Percentiles rank a stretch among this genome's conserved stretches.
phyloP scores from a whole-genome alignment of 1,140 invertebrate species.

The Eriosoma lanigerum region DNA sequence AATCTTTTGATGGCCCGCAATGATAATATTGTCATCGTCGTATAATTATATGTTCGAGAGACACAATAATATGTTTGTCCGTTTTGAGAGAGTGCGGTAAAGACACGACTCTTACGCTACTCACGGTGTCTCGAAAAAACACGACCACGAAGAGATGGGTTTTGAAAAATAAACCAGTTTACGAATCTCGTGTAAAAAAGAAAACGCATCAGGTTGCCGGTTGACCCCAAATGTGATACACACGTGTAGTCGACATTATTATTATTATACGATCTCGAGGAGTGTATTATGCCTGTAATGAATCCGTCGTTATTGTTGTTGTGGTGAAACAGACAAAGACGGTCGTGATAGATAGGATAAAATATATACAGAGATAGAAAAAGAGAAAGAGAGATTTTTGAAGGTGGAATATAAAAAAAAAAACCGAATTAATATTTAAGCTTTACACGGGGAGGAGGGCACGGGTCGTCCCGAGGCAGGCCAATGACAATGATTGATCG shows the following conservation, averaged over 20 bases:
- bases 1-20: not conserved
- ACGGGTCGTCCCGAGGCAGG: not conserved
- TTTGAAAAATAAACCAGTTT: slow-evolving; percentile 12
- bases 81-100: too few relatives aligned
- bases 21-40: not conserved
- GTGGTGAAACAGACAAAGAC: not conserved
- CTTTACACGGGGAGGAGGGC: not conserved
- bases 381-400: too few relatives aligned
- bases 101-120: too few relatives aligned
- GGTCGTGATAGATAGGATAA: too few relatives aligned
- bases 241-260: not conserved
- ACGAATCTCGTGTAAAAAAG: not conserved
- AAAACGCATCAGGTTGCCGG: not conserved
- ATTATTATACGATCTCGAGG: not conserved
- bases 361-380: not conserved
- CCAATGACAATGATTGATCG: slow-evolving; percentile 23
- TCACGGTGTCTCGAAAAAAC: not conserved
- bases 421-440: slow-evolving; percentile 19
- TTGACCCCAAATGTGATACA: not conserved
- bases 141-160: not conserved
- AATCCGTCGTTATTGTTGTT: slow-evolving; percentile 16
- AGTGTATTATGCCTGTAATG: not conserved
- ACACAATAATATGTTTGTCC: too few relatives aligned
- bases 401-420: not conserved
- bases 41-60: not conserved